phyloP scores from a whole-genome alignment of 1,140 invertebrate genomes.

The Homarus americanus region DNA sequence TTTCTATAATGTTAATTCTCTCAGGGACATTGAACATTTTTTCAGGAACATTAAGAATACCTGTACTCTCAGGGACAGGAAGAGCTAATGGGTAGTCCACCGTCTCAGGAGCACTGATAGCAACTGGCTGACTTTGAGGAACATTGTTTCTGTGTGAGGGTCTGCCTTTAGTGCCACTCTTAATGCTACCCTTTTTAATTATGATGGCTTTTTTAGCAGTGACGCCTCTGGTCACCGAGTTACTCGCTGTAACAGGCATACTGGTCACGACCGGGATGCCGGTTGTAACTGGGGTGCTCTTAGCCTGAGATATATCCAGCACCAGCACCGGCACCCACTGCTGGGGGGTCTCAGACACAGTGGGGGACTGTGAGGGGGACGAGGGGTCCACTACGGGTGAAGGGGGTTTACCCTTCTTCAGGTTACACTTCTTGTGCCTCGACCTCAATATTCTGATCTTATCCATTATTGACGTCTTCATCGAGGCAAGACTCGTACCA shows the following conservation, averaged over 20 bases:
- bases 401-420: background rate
- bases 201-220: background rate
- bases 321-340: conserved; percentile 47
- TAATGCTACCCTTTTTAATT: background rate
- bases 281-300: background rate
- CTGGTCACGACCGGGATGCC: background rate
- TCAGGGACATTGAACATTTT: background rate
- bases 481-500: background rate
- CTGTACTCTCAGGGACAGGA: background rate
- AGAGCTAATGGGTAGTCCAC: background rate
- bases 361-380: background rate
- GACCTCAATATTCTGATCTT: conserved; percentile 49
- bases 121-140: background rate
- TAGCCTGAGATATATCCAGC: conserved; percentile 25
- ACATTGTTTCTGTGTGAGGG: background rate
- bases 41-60: too few relatives aligned
- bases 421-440: conserved; percentile 12
- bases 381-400: background rate
- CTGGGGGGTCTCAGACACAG: background rate
- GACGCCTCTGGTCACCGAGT: background rate
- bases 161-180: background rate
- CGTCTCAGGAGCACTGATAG: background rate
- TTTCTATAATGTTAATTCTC: background rate
- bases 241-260: background rate
- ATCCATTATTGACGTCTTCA: conserved; percentile 49